Evolutionary conservation across 2,797 vertebrate species (phyloP), one percentile per base, ranked within the genome.

Genomic region (Bovichtus diacanthus): DNA sequence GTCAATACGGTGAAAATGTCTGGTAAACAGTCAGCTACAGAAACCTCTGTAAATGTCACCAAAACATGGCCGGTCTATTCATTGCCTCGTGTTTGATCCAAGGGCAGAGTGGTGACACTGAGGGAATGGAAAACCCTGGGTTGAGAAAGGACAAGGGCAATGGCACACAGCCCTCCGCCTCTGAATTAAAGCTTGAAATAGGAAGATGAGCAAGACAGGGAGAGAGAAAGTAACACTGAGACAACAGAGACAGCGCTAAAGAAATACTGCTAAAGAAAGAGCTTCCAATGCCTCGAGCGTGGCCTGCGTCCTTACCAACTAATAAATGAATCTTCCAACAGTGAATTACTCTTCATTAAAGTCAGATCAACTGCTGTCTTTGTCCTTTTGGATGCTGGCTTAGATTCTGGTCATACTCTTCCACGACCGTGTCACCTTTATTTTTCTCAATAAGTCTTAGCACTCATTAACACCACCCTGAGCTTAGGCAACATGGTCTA

Each of bases 51-150:
- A 87, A 92, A 93, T 92, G 89, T 90, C 92, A 91, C 78, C 74
- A 82, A 88, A 91, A 88, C 78, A 80, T 41, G 74, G 58, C 72
- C 15, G 53, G 49, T 80, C 62, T 81, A 74, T 80, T 84, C 78
- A 62, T 47, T 72, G 75, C 62, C 81, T 65, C 11, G 13, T 65
- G 73, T 90, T 86, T 81, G 71, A 83, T 79, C 82, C 70, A 68
- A 83, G 78, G 74, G 70, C 84, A 81, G 59, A 76, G 76, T 54
- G 55, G 86, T 84, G 80, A 79, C 85, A 72, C 76, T 89, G 87
- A 93, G 79, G 67, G 80, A 92, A 93, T 93, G 87, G 91, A 95
- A 93, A 92, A 70, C 77, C 72, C 53, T 61, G 58, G 43, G 53
- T 38, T 64, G 55, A 74, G 59, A 69, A 60, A 76, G 70, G 70